phyloP scores from a whole-genome alignment of 30 jellyfish, hydroid and myxozoan species.

The Mastigias papua region DNA sequence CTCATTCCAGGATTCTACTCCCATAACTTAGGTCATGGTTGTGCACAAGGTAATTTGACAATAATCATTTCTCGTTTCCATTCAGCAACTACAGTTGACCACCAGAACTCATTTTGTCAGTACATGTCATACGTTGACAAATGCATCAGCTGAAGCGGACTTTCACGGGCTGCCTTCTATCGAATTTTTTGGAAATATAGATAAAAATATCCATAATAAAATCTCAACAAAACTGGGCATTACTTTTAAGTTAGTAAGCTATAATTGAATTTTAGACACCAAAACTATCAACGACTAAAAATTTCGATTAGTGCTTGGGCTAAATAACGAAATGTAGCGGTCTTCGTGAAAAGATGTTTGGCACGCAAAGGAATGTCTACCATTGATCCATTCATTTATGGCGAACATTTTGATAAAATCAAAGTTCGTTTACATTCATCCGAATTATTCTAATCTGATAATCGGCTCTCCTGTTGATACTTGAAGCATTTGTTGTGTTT shows the following conservation, averaged over 20 bases:
- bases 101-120: too few relatives aligned
- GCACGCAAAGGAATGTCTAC: slow-evolving; percentile 20
- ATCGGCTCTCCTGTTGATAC: slow-evolving; percentile 76
- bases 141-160: neutral
- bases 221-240: neutral
- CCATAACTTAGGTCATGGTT: too few relatives aligned
- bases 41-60: too few relatives aligned
- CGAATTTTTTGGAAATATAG: slow-evolving; percentile 5
- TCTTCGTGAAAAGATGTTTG: slow-evolving; percentile 42
- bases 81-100: too few relatives aligned
- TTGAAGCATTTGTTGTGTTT: slow-evolving; percentile 48
- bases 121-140: too few relatives aligned
- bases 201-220: slow-evolving; percentile 7
- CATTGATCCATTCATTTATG: slow-evolving; percentile 43
- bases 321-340: slow-evolving; percentile 8
- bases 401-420: slow-evolving; percentile 34
- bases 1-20: too few relatives aligned
- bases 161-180: neutral
- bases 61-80: too few relatives aligned
- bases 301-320: neutral
- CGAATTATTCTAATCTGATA: slow-evolving; percentile 74
- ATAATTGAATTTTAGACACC: slow-evolving; percentile 8
- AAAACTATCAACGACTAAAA: slow-evolving; percentile 14
- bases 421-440: slow-evolving; percentile 72
- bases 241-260: neutral